Base-by-base conservation (phyloP, 2,888 invertebrate genomes). In the Loripinus fragilis region DNA sequence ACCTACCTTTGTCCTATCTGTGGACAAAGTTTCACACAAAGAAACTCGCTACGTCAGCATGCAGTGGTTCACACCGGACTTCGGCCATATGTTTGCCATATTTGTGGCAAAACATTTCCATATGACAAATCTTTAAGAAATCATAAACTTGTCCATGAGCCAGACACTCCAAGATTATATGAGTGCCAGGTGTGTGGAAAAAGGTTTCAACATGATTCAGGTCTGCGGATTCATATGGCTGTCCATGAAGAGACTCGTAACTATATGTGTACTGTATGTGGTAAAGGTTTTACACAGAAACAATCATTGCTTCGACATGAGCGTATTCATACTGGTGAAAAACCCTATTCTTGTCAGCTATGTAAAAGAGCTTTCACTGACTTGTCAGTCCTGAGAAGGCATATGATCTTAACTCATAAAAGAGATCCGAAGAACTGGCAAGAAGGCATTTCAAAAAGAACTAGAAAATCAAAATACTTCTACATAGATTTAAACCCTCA, bases 221-320 rank as follows among this genome's bases (percentile, higher is more conserved):
- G 93, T 52, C 85, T 94, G 33, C 87, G 90, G 28, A 93, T 93
- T 23, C 94, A 94, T 80, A 85, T 89, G 76, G 90, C 93, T 38
- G 90, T 93, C 70, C 94, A 94, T 86, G 90, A 89, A 74, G 93
- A 91, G 35, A 92, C 92, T 60, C 91, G 90, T 75, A 91, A 91
- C 67, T 91, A 91, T 79, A 87, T 88, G 12, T 94, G 94, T 83
- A 87, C 88, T 12, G 89, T 90, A 35, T 94, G 94, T 85, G 93
- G 93, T 41, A 93, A 93, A 80, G 92, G 93, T 66, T 94, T 94
- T 83, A 94, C 93, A 12, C 94, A 94, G 70, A 92, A 93, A 35
- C 94, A 94, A 80, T 90, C 94, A n/a, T 81, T 94, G 69, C 87
- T 92, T 71, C 92, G 94, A 65, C 94, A 94, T 85, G 93, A 93